phyloP scores from a whole-genome alignment of 2,113 vertebrate genomes.

The Galbula dea region DNA sequence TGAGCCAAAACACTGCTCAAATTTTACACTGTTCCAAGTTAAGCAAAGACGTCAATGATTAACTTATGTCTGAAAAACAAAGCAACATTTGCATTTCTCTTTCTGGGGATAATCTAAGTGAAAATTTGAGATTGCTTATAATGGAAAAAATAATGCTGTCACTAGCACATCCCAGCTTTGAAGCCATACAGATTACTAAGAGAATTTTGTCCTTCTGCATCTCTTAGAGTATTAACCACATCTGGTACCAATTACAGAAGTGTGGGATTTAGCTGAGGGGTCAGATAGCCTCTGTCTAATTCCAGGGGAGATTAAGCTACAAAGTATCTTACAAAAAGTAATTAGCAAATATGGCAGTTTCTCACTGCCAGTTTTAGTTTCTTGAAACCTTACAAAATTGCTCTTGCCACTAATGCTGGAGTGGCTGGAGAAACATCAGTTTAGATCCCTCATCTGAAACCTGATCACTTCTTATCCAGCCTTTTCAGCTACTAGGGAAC shows the following conservation, averaged over 20 bases:
- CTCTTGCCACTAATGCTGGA: background rate
- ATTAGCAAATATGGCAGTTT: background rate
- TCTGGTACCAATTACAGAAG: background rate
- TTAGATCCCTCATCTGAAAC: background rate
- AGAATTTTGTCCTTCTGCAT: background rate
- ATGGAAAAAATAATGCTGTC: background rate
- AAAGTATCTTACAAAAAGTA: background rate
- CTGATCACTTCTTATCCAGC: background rate
- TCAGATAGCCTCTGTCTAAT: background rate
- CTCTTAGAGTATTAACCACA: background rate
- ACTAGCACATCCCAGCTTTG: background rate
- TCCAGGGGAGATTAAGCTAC: constrained; percentile 16
- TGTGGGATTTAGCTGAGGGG: background rate
- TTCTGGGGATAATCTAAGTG: background rate
- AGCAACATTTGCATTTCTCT: background rate
- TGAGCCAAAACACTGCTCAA: constrained; percentile 15
- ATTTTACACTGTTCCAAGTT: background rate
- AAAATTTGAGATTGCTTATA: constrained; percentile 12
- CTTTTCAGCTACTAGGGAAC: background rate
- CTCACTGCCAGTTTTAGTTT: background rate
- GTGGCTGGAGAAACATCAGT: background rate
- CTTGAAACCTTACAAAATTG: background rate
- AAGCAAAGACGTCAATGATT: constrained; percentile 16
- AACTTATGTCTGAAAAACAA: constrained; percentile 2
- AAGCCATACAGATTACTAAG: background rate